These are phyloP conservation scores for Chymomyza amoena DNA, from an alignment of 2,888 invertebrate species.

Conservation along the genomic window DNA sequence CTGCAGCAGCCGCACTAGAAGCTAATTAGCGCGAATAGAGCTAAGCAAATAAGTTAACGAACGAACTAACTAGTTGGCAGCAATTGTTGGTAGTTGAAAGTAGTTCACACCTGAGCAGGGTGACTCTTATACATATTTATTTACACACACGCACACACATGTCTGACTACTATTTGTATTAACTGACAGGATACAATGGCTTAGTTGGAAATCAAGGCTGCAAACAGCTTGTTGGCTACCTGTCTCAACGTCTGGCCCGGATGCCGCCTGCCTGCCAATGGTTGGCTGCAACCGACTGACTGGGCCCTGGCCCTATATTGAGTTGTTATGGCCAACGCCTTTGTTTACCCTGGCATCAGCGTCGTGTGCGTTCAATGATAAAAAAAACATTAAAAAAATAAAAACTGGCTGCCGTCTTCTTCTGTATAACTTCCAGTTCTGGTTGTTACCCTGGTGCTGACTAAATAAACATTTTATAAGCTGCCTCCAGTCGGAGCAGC, in stretches of 20 bases:
- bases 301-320: slow-evolving; percentile 44
- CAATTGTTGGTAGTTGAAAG: slow-evolving; percentile 46
- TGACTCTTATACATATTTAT: background rate
- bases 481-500: slow-evolving; percentile 9
- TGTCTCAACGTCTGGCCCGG: background rate
- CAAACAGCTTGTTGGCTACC: slow-evolving; percentile 9
- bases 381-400: background rate
- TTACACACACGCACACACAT: background rate
- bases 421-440: slow-evolving; percentile 31
- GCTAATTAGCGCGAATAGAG: slow-evolving; percentile 49
- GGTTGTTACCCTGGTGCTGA: slow-evolving; percentile 10
- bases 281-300: background rate
- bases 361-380: slow-evolving; percentile 60
- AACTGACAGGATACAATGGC: slow-evolving; percentile 16
- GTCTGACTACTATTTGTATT: background rate
- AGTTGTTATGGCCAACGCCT: slow-evolving; percentile 70
- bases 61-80: background rate
- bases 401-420: slow-evolving; percentile 20
- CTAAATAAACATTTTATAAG: slow-evolving; percentile 63
- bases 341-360: slow-evolving; percentile 61
- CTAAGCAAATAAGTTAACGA: background rate
- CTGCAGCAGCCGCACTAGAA: slow-evolving; percentile 9
- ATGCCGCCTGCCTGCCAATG: background rate
- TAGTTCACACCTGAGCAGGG: slow-evolving; percentile 61
- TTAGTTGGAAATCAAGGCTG: slow-evolving; percentile 64